Base-by-base conservation (phyloP, 1,140 invertebrate species). In the Bombyx mandarina region DNA sequence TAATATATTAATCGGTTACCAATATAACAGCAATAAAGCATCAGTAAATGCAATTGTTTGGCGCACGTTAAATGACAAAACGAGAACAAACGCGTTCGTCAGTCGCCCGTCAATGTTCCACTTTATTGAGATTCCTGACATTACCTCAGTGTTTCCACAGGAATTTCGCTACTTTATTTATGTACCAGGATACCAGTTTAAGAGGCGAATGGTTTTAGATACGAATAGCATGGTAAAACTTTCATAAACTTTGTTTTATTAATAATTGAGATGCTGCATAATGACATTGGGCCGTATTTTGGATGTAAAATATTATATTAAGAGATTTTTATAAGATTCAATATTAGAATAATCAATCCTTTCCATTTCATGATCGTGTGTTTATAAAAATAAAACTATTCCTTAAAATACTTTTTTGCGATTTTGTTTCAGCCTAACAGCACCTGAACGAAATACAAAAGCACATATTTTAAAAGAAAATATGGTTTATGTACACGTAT, bases 91-190 rank as follows among this genome's bases (percentile, higher is more conserved):
- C 67, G 59, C 59, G 18, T 45, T 54, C 46, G 58, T 58, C 61
- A 62, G 58, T 58, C 58, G 52, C 49, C 26, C 46, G 52, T 66
- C 69, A 63, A 56, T 63, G 60, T 60, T 56, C 56, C 64, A 61
- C 68, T 65, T 71, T 75, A 77, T 77, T 72, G 71, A 71, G 69
- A 77, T 79, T 77, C 54, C 46, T 35, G 46, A 56, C 45, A 56
- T 43, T 49, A 9, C 43, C 49, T 48, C 54, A 10, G 18, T 51
- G 22, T 35, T 51, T 35, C 42, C 26, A 35, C 50, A 35, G 18
- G 18, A 9, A 35, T 9, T 51, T 51, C 50, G 42, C 42, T 51
- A 42, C 26, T 22, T 54, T 54, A 54, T 54, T 54, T 54, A 54
- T 54, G 44, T 22, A 18, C 53, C 9, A 7, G n/a, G 22, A n/a